Base-by-base conservation (phyloP, 2,888 invertebrate species). In the Mimachlamys varia region DNA sequence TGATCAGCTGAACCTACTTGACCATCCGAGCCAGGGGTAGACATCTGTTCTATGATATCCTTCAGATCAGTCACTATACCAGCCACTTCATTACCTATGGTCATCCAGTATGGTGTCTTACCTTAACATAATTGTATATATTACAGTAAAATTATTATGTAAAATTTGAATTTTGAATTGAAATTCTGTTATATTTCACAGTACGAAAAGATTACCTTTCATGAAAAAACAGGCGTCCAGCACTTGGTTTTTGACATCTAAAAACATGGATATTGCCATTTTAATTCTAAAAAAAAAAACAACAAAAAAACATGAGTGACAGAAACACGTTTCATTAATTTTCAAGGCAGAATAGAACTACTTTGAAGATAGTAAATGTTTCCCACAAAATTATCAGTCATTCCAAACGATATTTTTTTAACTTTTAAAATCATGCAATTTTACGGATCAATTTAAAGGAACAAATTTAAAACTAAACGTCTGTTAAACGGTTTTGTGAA, bases 201-300 rank as follows among this genome's bases (percentile, higher is more conserved):
- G 22, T 58, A 19, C 53, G 19, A 58, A 27, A 50, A 17, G 19
- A 19, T 88, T 89, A 94, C 94, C 94, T 92, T 92, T 93, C 27
- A 93, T 50, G 53, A 93, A 92, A 50, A 92, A 88, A 38, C 92
- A 92, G 17, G 93, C 90, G 27, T 93, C 92, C 22, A 93, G 76
- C 50, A 94, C 89, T 90, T 92, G 93, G 17, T 91, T 91, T 89
- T 93, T 94, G 10, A 91, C 92, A 49, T 93, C 94, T 17, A 93
- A 89, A 19, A 92, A 91, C 90, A 93, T 93, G 5, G 92, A 91
- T 19, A 94, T 90, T 4, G 94, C 93, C 91, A 93, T 91, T 62
- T 93, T 94, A 49, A 93, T 91, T 33, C 94, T 94, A 91, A 88
- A 91, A 90, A 87, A 17, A 33, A 87, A 53, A 44, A 5, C 2